These are phyloP conservation scores for Pseudoatta argentina DNA, from an alignment of 1,140 invertebrate genomes.

Conservation along the genomic window DNA sequence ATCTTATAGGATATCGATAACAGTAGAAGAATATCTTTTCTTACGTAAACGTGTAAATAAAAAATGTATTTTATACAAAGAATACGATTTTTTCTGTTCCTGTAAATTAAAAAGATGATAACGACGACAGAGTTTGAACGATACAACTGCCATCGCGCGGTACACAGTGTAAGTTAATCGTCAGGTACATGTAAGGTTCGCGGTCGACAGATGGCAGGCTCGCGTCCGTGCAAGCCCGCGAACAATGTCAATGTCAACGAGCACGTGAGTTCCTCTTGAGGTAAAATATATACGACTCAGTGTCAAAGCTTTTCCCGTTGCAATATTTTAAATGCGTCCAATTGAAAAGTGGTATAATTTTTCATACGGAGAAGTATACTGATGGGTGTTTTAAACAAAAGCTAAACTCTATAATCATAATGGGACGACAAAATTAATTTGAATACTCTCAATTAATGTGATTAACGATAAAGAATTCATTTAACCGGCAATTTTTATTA, in stretches of 20 bases:
- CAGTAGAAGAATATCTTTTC: background rate
- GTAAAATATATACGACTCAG: constrained; percentile 84
- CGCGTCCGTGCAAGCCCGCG: constrained; percentile 67
- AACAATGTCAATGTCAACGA: constrained; percentile 87
- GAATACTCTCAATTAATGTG: background rate
- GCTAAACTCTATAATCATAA: background rate
- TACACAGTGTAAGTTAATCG: constrained; percentile 58
- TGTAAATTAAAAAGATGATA: constrained; percentile 1
- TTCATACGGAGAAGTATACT: background rate
- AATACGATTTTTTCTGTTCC: background rate
- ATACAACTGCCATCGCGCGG: constrained; percentile 71
- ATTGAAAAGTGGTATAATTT: background rate
- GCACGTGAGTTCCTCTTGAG: constrained; percentile 82
- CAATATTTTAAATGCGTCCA: constrained; percentile 51
- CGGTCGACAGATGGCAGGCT: constrained; percentile 81
- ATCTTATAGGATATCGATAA: background rate
- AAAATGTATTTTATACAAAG: background rate
- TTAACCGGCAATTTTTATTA: background rate
- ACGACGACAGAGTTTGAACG: constrained; percentile 3
- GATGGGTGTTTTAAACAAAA: background rate
- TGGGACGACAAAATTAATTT: background rate
- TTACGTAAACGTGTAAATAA: background rate
- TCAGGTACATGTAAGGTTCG: constrained; percentile 73
- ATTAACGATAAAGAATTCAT: background rate
- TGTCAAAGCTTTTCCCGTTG: constrained; percentile 79